A percentile compares a stretch with the other conserved stretches of the same genome.
These are phyloP conservation scores for Amblyteles armatorius DNA, from an alignment of 2,888 invertebrate species.

Conservation along the genomic window DNA sequence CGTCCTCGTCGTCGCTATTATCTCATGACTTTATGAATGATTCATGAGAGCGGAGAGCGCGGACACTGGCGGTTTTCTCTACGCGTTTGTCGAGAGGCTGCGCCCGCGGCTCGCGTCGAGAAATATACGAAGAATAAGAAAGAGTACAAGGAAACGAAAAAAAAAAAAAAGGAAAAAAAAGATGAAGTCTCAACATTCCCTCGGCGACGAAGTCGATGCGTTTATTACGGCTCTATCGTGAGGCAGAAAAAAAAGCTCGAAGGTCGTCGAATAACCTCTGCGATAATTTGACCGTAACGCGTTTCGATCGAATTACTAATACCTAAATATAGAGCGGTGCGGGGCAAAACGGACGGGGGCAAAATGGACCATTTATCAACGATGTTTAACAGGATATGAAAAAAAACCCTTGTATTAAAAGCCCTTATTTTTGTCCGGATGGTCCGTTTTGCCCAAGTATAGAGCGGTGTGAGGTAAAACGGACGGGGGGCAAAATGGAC, in stretches of 20 bases:
- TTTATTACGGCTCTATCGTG: slow-evolving; percentile 11
- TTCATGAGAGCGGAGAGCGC: slow-evolving; percentile 72
- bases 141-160: slow-evolving; percentile 4
- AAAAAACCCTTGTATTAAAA: background rate
- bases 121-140: slow-evolving; percentile 22
- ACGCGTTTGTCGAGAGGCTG: slow-evolving; percentile 30
- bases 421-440: background rate
- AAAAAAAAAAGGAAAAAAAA: slow-evolving; percentile 3
- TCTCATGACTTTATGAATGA: slow-evolving; percentile 78
- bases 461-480: background rate
- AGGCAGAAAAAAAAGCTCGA: background rate
- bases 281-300: background rate
- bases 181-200: background rate
- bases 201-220: slow-evolving; percentile 12
- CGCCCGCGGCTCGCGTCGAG: slow-evolving; percentile 3
- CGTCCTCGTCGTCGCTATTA: slow-evolving; percentile 73
- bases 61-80: slow-evolving; percentile 40
- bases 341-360: background rate
- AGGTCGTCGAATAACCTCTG: background rate
- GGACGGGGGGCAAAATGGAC: background rate
- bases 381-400: background rate
- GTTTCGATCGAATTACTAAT: background rate
- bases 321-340: background rate
- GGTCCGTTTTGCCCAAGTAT: background rate
- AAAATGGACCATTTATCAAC: background rate